Base-by-base conservation (phyloP, 2,888 invertebrate genomes). In the Thelaira solivaga region DNA sequence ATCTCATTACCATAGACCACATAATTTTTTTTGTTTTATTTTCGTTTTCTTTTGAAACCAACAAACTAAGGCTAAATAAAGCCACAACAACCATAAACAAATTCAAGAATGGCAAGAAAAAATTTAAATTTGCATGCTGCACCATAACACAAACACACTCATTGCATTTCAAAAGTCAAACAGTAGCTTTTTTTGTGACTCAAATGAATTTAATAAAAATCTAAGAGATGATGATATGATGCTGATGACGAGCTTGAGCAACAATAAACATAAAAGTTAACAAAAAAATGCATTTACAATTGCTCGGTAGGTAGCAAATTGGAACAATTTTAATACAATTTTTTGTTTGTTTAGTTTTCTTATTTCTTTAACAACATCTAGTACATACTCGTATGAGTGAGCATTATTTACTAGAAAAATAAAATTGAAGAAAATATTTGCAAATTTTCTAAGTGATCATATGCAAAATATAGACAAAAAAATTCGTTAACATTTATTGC, bases 251-350 rank as follows among this genome's bases (percentile, higher is more conserved):
- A 34, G 41, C 39, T 20, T 26, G 64, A 64, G 22, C 16, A 45
- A 61, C 43, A 22, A 20, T 20, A 20, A n/a, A 49, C 8, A 47
- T 13, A 34, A 11, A 18, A 11, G 7, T n/a, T n/a, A 18, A 31
- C 13, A 29, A 47, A 55, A 39, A 22, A 62, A 51, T 11, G 8
- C 31, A 41, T 20, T 43, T 49, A 41, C 64, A 64, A 78, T 74
- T 61, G 65, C 78, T 78, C 53, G 78, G 74, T 74, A 74, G 78
- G 78, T 78, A 78, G 78, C 78, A 74, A 78, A 78, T 78, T 78
- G 78, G 78, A 78, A 78, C 78, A 78, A 69, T 74, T 78, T 77
- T 47, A 55, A 62, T 64, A 59, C 18, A 53, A 55, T 55, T 47
- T 69, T 64, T 75, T 53, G n/a, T n/a, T n/a, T n/a, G n/a, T n/a